phyloP scores from a whole-genome alignment of 2,113 vertebrate genomes.

The Cnemophilus loriae region DNA sequence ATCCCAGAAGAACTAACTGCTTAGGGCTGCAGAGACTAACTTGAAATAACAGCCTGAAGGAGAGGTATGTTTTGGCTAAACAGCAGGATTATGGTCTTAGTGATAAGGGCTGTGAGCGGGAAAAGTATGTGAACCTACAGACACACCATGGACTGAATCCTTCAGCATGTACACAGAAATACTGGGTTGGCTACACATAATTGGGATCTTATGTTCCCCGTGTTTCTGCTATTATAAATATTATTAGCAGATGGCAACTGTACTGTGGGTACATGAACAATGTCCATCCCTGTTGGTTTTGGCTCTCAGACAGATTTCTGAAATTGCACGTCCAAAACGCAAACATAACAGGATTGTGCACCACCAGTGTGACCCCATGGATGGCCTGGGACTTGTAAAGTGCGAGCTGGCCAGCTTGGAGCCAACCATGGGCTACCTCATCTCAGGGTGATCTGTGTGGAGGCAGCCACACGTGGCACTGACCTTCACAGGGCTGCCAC shows the following conservation, averaged over 20 bases:
- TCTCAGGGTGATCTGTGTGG: background rate
- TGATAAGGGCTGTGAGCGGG: background rate
- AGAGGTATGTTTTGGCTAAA: constrained; percentile 16
- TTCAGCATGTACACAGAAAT: background rate
- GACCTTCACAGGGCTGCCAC: background rate
- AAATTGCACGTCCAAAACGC: background rate
- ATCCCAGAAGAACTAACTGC: constrained; percentile 1
- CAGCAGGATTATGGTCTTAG: background rate
- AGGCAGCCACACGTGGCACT: background rate
- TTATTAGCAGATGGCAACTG: constrained; percentile 1
- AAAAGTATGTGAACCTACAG: background rate
- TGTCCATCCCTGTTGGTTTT: background rate
- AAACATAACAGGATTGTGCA: background rate
- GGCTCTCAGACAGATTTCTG: background rate
- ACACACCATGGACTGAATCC: background rate
- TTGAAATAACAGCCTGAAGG: background rate
- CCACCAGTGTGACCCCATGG: background rate
- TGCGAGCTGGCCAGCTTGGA: background rate
- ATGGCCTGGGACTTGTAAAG: background rate
- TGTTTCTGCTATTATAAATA: background rate
- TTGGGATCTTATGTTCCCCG: background rate
- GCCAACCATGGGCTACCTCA: accelerated
- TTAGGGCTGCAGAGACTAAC: background rate
- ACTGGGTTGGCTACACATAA: background rate
- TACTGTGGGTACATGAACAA: background rate